Evolutionary conservation across 2,888 invertebrate species (phyloP), one percentile per base, ranked within the genome.

Genomic region (Tetranychus piercei): DNA sequence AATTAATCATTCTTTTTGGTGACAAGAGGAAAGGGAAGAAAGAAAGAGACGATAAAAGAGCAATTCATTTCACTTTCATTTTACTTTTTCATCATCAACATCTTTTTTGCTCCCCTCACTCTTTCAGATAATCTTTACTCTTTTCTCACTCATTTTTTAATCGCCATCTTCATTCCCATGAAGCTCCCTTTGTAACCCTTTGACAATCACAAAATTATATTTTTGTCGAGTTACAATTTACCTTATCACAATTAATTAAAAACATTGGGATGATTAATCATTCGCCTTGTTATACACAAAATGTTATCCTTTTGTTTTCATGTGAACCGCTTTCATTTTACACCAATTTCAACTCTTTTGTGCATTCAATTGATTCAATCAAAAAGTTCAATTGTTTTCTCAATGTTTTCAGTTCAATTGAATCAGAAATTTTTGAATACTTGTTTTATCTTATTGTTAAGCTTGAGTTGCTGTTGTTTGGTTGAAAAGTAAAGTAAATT

Each of bases 1-100:
- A 76, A 76, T 76, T 76, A 76, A 76, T 76, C 76, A 76, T 76
- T 75, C 76, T 70, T 20, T 44, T 67, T 67, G 75, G 76, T 71
- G 75, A 73, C 20, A 23, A 69, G 20, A 69, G 20, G 75, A 74
- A 70, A 71, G 70, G 71, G 76, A 77, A 74, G 76, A 77, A 74
- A 74, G 76, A 76, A 75, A 74, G 73, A 75, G 73, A 76, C 73
- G 75, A 76, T 69, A 22, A 23, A 69, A 23, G 34, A 23, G 34
- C 34, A 34, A 23, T 69, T 69, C 20, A 69, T 55, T 55, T 55
- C 55, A 55, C 55, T 55, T 55, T 55, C 15, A 55, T 15, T 55
- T 15, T 6, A 55, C 55, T 55, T 15, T 55, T 55, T 55, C 15
- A 11, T 45, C 9, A 6, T 11, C 15, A 55, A 7, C 15, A 9